Conservation (phyloP, 2,888 invertebrate species). For the Xestia ashworthii region DNA sequence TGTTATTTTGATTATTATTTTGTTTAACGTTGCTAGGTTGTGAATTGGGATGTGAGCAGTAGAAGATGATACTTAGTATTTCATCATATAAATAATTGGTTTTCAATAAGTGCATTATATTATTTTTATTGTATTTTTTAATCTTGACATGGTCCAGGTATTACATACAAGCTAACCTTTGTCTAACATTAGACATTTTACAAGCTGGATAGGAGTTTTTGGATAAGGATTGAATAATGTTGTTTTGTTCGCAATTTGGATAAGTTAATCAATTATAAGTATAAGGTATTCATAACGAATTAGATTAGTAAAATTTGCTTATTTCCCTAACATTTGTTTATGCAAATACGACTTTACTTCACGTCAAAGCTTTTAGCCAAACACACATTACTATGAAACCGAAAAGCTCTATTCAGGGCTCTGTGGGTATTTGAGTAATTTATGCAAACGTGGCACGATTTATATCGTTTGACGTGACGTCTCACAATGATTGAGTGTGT, state of each 20-base stretch:
- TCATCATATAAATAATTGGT: background rate
- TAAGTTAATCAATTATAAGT: background rate
- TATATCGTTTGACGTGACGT: slow-evolving; percentile 80
- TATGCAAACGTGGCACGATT: slow-evolving; percentile 65
- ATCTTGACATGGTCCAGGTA: background rate
- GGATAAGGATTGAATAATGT: background rate
- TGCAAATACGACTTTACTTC: slow-evolving; percentile 46
- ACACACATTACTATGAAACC: slow-evolving; percentile 42
- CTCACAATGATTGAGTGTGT: slow-evolving; percentile 82
- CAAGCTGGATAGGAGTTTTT: background rate
- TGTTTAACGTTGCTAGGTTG: background rate
- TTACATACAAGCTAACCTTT: background rate
- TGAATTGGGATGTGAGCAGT: background rate
- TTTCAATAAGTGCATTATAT: background rate
- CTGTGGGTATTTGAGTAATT: slow-evolving; percentile 54
- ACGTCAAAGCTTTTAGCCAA: slow-evolving; percentile 41
- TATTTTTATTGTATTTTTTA: background rate
- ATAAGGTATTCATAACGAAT: background rate
- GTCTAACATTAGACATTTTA: background rate
- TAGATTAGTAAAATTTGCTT: background rate
- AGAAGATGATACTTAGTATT: background rate
- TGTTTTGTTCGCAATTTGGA: background rate
- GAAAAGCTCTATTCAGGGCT: slow-evolving; percentile 34
- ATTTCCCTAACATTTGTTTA: slow-evolving; percentile 30
- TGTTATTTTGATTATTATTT: slow-evolving; percentile 55